Percentiles rank a stretch among this genome's conserved stretches.
Conservation (phyloP, 2,888 invertebrate genomes). For the Tuberolachnus salignus region DNA sequence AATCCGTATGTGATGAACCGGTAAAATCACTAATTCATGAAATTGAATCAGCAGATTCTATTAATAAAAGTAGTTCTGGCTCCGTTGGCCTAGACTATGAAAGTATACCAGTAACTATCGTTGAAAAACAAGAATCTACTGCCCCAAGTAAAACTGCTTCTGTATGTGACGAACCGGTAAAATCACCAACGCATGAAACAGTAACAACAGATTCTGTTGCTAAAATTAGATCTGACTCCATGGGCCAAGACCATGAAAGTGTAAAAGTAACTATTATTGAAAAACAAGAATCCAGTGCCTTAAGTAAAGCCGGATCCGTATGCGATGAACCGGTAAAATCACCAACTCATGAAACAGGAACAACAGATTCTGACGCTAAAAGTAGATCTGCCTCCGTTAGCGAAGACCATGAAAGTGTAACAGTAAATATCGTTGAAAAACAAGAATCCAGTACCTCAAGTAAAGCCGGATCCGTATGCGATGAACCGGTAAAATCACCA, state of each 20-base stretch:
- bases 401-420: neutral
- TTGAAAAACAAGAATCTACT: neutral
- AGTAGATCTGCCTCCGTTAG: neutral
- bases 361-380: rapidly evolving
- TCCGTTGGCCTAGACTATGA: neutral
- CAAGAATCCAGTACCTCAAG: neutral
- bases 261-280: rapidly evolving
- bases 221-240: neutral
- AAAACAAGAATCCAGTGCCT: neutral
- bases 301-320: neutral
- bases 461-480: neutral
- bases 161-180: neutral
- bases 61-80: neutral
- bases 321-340: neutral
- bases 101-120: rapidly evolving
- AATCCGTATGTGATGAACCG: too few species aligned
- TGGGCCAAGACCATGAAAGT: neutral
- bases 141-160: neutral
- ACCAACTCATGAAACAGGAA: neutral
- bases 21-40: neutral
- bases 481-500: neutral
- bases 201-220: rapidly evolving
- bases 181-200: neutral
- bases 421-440: neutral
- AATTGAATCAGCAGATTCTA: rapidly evolving